Percentiles rank a stretch among this genome's conserved stretches.
These are phyloP conservation scores for Idris sp. DNA, from an alignment of 1,140 invertebrate genomes.

Conservation along the genomic window DNA sequence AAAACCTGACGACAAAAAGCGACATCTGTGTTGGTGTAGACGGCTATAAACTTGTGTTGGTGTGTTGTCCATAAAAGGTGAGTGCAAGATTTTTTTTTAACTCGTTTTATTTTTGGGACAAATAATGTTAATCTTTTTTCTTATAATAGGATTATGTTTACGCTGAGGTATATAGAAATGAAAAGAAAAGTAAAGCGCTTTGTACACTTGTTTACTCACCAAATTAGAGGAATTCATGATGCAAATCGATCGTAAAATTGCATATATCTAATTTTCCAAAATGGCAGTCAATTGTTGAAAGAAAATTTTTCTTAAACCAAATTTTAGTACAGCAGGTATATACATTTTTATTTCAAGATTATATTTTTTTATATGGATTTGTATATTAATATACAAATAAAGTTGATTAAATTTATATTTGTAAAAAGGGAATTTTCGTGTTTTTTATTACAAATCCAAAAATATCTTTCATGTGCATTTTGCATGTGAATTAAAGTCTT, in stretches of 20 bases:
- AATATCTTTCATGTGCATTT: no score
- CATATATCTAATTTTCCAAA: no score
- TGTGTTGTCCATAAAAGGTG: slow-evolving; percentile 32
- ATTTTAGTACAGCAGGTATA: no score
- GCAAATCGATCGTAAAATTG: slow-evolving; percentile 15
- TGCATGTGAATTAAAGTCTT: no score
- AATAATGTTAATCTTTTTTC: slow-evolving; percentile 38
- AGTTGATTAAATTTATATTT: no score
- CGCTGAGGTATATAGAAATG: background rate
- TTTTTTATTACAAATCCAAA: no score
- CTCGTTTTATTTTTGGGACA: slow-evolving; percentile 19
- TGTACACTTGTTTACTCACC: slow-evolving; percentile 9
- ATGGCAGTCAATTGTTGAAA: slow-evolving; percentile 18
- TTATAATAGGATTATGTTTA: slow-evolving; percentile 51
- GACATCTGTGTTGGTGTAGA: background rate
- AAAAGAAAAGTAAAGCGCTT: slow-evolving; percentile 15
- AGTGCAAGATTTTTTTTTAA: slow-evolving; percentile 29
- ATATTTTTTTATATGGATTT: no score
- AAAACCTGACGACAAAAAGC: slow-evolving; percentile 25
- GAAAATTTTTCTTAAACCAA: slow-evolving; percentile 6
- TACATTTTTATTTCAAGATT: no score
- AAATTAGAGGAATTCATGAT: background rate
- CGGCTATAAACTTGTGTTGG: slow-evolving; percentile 1
- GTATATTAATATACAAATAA: no score
- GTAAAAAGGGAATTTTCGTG: no score